Evolutionary conservation across 1,140 invertebrate genomes (phyloP).

Genomic region (Armadillidium nasatum): DNA sequence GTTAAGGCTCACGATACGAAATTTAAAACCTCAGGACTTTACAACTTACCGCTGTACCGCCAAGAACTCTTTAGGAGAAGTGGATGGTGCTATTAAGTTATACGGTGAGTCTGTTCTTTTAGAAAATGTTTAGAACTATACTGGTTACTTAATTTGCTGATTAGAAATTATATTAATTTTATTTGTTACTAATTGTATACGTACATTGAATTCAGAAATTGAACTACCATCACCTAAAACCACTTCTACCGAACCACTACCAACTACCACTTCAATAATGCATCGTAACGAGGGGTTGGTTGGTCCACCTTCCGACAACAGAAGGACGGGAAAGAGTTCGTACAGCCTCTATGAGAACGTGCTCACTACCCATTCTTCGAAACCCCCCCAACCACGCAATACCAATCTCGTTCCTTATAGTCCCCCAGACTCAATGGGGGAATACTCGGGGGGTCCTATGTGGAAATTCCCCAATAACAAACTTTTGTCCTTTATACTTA

Average conservation of each 20-base stretch:
- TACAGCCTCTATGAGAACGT: neutral
- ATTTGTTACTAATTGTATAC: neutral
- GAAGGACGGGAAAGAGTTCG: neutral
- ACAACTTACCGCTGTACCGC: constrained; percentile 76
- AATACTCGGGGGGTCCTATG: neutral
- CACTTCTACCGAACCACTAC: neutral
- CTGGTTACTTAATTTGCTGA: neutral
- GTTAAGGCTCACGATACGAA: constrained; percentile 73
- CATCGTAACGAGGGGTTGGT: neutral
- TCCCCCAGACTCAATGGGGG: neutral
- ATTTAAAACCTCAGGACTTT: constrained; percentile 72
- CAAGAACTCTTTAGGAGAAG: constrained; percentile 85
- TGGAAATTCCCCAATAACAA: neutral
- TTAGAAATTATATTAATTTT: neutral
- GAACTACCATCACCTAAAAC: neutral
- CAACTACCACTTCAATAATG: neutral
- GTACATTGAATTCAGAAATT: neutral
- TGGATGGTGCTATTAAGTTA: constrained; percentile 82
- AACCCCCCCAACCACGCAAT: neutral
- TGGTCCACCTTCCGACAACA: neutral
- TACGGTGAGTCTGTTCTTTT: constrained; percentile 66
- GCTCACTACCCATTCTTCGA: neutral
- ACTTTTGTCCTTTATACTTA: neutral
- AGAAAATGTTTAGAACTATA: too few relatives aligned
- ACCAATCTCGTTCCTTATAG: neutral